Evolutionary conservation across 2,113 vertebrate genomes (phyloP), one percentile per base, ranked within the genome.

Genomic region (Procavia capensis): DNA sequence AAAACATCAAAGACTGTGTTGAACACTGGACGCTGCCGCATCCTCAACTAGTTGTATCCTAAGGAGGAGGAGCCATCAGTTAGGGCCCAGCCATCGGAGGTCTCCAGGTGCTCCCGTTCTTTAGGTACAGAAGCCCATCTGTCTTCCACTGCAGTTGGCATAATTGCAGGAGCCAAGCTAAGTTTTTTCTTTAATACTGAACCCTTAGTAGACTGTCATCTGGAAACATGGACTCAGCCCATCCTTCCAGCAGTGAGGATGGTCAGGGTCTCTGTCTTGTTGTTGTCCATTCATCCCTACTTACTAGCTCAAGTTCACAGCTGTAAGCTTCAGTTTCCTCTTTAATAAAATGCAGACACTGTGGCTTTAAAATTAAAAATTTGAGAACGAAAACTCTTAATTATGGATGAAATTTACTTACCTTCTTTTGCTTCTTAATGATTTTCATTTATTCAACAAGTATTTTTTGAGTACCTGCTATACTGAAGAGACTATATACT

Each of bases 371-470:
- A 83, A 70, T 45, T 82, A 81, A 82, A 96, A 90, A 63, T 24
- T 45, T 6, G 34, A 11, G 31, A 2, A 76, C 57, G 47, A 20
- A 92, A 75, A 80, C 19, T 91, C 13, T 29, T 43, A 81, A 81
- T 68, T 93, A 91, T 70, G 13, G 41, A 45, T 85, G 20, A 94
- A 64, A 80, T 57, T 88, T 27, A 34, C 70, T 88, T 63, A 75
- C 9, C 61, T 75, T 68, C 43, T 54, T 88, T 90, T 89, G 27
- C 68, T 29, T 83, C 36, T 87, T 68, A 11, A 11, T 75, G 70
- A 90, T 95, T 95, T 91, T 86, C 24, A 80, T 79, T 90, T 20
- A 86, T 86, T 96, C 43, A 76, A 39, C 54, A 82, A 87, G 79
- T 79, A 80, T 57, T 59, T 85, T 88, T 90, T 85, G 82, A 91